phyloP scores from a whole-genome alignment of 1,140 invertebrate species.

The Macrostomum lignano region DNA sequence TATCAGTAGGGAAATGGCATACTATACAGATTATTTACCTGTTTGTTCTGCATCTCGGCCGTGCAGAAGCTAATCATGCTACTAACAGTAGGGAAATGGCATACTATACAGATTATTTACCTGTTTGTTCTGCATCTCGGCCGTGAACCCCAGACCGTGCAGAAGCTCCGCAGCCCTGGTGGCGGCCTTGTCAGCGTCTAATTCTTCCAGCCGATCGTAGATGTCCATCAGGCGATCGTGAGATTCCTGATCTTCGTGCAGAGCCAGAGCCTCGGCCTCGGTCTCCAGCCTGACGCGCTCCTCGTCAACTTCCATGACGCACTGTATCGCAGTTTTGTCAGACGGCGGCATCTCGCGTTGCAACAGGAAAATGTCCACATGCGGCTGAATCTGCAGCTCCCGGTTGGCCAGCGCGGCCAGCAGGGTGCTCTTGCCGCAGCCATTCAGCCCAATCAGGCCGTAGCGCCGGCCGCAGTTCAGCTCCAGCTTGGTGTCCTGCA shows the following conservation, averaged over 20 bases:
- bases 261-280: slow-evolving; percentile 57
- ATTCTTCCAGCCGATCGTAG: slow-evolving; percentile 82
- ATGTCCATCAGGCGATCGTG: slow-evolving; percentile 88
- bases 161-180: slow-evolving; percentile 69
- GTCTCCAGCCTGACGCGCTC: slow-evolving; percentile 66
- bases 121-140: slow-evolving; percentile 53
- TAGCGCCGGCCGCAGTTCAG: slow-evolving; percentile 83
- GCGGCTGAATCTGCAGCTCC: slow-evolving; percentile 76
- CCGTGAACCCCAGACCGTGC: slow-evolving; percentile 76
- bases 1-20: no score
- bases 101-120: slow-evolving; percentile 10
- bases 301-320: slow-evolving; percentile 90
- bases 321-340: slow-evolving; percentile 55
- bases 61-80: no score
- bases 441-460: slow-evolving; percentile 78
- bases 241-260: slow-evolving; percentile 33
- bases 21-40: no score
- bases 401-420: slow-evolving; percentile 61
- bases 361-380: slow-evolving; percentile 90
- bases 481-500: slow-evolving; percentile 77
- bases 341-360: slow-evolving; percentile 81
- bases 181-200: slow-evolving; percentile 74
- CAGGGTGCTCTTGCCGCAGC: slow-evolving; percentile 76
- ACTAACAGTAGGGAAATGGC: no score
- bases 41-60: no score